Percentiles rank a stretch among this genome's conserved stretches.
Evolutionary conservation across 23 tunicate species (phyloP).

Genomic region (Clavelina lepadiformis): DNA sequence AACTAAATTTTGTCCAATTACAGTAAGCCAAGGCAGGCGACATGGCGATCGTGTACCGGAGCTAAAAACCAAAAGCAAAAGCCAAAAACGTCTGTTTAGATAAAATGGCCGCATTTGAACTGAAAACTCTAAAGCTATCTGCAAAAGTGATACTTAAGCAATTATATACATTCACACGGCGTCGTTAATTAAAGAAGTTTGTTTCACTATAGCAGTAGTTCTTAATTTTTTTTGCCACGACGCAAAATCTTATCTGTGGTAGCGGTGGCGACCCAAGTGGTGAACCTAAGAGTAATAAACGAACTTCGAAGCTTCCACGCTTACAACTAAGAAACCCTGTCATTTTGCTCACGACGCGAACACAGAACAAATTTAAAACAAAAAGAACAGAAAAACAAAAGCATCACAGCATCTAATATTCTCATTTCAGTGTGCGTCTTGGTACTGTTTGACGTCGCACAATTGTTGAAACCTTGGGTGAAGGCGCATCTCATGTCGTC

Average conservation of each 20-base stretch:
- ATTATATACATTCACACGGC: too few species aligned
- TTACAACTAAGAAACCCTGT: neutral
- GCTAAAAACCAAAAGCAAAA: too few species aligned
- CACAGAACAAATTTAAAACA: neutral
- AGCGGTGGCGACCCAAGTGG: slow-evolving; percentile 1
- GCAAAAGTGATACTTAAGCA: too few species aligned
- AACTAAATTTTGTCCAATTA: too few species aligned
- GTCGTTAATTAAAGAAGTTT: too few species aligned
- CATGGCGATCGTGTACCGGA: too few species aligned
- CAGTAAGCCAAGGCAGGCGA: too few species aligned
- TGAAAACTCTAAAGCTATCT: too few species aligned
- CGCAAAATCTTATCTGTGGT: neutral
- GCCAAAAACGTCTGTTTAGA: too few species aligned
- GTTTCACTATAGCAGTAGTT: too few species aligned
- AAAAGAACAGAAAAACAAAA: neutral
- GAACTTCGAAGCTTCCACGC: neutral
- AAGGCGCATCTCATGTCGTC: neutral
- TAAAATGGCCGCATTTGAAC: too few species aligned
- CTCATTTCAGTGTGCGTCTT: neutral
- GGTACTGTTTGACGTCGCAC: neutral
- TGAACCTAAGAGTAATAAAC: neutral
- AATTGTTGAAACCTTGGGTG: neutral
- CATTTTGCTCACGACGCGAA: neutral
- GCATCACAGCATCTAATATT: neutral
- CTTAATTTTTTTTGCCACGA: neutral